Conservation (phyloP, 2,888 invertebrate genomes). For the Agrotis exclamationis region DNA sequence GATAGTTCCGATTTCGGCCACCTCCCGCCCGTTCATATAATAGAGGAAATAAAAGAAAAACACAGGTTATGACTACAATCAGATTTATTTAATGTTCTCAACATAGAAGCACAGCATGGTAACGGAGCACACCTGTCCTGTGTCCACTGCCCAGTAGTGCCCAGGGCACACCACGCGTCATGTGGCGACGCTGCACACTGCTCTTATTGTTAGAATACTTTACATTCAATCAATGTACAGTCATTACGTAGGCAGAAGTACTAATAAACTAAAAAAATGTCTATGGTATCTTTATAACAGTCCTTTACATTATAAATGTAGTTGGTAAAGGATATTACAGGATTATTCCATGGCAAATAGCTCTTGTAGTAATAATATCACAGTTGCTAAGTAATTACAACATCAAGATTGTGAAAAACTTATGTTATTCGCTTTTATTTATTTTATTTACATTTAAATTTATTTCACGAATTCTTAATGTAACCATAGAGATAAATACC, state of each 20-base stretch:
- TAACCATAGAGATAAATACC: constrained; percentile 15
- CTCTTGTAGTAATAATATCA: neutral
- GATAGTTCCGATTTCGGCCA: neutral
- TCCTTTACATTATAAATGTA: no score
- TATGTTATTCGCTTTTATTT: constrained; percentile 4
- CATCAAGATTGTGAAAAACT: constrained; percentile 36
- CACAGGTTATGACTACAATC: constrained; percentile 78
- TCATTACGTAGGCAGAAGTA: constrained; percentile 43
- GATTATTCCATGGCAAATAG: constrained; percentile 5
- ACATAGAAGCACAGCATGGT: constrained; percentile 82
- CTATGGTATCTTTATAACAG: neutral
- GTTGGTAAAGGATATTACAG: neutral
- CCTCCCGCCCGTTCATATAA: no score
- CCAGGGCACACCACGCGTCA: constrained; percentile 21
- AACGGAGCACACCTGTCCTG: constrained; percentile 46
- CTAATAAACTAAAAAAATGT: neutral
- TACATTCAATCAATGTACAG: constrained; percentile 33
- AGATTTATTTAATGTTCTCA: constrained; percentile 85
- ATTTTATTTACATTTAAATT: constrained; percentile 20
- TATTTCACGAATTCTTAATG: neutral
- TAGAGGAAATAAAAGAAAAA: constrained; percentile 31
- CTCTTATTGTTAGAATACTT: constrained; percentile 33
- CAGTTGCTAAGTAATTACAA: constrained; percentile 30
- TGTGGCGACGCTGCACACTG: constrained; percentile 36
- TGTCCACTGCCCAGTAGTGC: constrained; percentile 1